These are phyloP conservation scores for Pharmacophagus antenor DNA, from an alignment of 2,888 invertebrate species.

Conservation along the genomic window DNA sequence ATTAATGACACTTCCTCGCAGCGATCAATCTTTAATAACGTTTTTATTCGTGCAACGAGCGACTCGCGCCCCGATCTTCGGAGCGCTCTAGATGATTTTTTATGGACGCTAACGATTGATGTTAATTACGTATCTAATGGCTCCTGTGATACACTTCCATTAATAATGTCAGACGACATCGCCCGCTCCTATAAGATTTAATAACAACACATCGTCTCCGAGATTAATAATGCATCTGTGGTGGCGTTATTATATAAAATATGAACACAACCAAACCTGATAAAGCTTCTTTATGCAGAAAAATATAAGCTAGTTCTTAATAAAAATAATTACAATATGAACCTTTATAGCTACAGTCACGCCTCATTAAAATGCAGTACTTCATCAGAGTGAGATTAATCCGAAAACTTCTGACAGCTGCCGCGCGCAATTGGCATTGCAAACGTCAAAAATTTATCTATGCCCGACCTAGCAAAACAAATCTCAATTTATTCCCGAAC, in stretches of 20 bases:
- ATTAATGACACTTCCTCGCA: conserved; percentile 77
- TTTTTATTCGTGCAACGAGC: conserved; percentile 75
- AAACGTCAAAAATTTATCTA: conserved; percentile 70
- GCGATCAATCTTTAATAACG: conserved; percentile 79
- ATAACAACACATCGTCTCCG: conserved; percentile 65
- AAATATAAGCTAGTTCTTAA: too few species aligned
- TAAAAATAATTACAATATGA: conserved; percentile 46
- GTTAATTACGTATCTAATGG: conserved; percentile 79
- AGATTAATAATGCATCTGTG: conserved; percentile 76
- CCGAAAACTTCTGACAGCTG: conserved; percentile 70
- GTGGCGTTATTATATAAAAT: conserved; percentile 67
- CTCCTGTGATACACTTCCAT: conserved; percentile 81
- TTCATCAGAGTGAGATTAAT: conserved; percentile 64
- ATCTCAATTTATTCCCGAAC: conserved; percentile 65
- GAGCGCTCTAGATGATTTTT: conserved; percentile 50
- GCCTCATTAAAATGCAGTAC: conserved; percentile 69
- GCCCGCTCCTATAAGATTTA: conserved; percentile 70
- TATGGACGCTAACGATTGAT: conserved; percentile 65
- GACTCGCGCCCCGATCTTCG: conserved; percentile 58
- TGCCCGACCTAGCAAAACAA: conserved; percentile 64
- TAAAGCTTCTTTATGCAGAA: too few species aligned
- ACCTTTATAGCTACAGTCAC: conserved; percentile 56
- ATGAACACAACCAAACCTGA: conserved; percentile 37
- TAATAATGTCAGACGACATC: conserved; percentile 72
- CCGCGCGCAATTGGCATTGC: conserved; percentile 47